Evolutionary conservation across 2,797 vertebrate species (phyloP).

Genomic region (Rhynchonycteris naso): DNA sequence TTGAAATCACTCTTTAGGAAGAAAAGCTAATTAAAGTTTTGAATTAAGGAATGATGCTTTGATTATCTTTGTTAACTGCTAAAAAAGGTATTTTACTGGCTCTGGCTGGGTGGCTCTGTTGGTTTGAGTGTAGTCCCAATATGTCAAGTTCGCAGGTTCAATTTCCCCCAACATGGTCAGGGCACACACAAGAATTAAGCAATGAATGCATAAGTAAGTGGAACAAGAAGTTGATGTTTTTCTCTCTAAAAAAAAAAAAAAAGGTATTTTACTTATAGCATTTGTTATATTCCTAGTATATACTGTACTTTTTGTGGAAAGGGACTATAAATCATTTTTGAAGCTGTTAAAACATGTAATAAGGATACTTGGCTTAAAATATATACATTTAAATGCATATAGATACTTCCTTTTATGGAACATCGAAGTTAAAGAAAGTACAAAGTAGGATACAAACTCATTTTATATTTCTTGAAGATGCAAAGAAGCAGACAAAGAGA

Average conservation of each 20-base stretch:
- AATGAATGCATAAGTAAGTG: no score
- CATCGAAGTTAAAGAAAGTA: constrained; percentile 33
- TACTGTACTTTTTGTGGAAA: constrained; percentile 34
- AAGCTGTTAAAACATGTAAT: background rate
- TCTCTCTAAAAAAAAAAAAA: background rate
- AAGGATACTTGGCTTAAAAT: constrained; percentile 32
- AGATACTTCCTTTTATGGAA: background rate
- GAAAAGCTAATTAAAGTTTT: constrained; percentile 20
- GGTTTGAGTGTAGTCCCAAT: no score
- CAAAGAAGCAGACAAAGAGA: background rate
- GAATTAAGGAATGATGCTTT: background rate
- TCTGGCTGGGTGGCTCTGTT: no score
- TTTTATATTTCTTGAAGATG: constrained; percentile 35
- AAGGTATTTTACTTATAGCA: constrained; percentile 25
- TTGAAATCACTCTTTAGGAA: constrained; percentile 40
- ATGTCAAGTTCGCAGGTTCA: no score
- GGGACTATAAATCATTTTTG: constrained; percentile 29
- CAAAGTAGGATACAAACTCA: background rate
- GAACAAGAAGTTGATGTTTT: no score
- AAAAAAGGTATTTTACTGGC: constrained; percentile 29
- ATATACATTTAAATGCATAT: background rate
- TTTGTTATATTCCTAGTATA: constrained; percentile 47
- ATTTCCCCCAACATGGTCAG: no score
- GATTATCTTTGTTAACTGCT: background rate
- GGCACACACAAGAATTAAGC: no score